Base-by-base conservation (phyloP, 2,888 invertebrate genomes). In the Sylvicola cinctus region DNA sequence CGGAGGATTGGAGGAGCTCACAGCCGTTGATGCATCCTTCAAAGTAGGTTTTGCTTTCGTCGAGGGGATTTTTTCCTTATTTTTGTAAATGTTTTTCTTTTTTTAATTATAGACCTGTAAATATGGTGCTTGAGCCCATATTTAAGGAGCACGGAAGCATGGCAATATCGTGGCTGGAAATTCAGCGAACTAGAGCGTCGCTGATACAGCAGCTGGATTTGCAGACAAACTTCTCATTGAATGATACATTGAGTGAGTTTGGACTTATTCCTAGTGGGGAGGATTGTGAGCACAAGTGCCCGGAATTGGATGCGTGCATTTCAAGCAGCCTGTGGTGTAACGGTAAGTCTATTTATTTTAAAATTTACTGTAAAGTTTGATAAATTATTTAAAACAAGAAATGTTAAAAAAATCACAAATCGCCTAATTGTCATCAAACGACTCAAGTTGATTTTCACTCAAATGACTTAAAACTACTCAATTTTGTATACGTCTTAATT, bases 111-210 rank as follows among this genome's bases (percentile, higher is more conserved):
- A 59, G 68, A 36, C 68, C 71, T 4, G 66, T 70, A 3, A 68
- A 66, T 39, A 62, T 75, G 44, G 54, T 76, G 10, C 54, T 76
- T 15, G 76, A 77, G 45, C 77, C 75, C 50, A 67, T 77, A 14
- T 67, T 72, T 1, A 58, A 66, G 34, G 83, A 81, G 53, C 59
- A 72, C n/a, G 83, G 81, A 20, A 61, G 66, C 34, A 78, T 79
- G 32, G 70, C 71, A n/a, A 70, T 80, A 46, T 70, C 74, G 37
- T 83, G 81, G 81, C 62, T 81, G 49, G 75, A 76, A 49, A 74
- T 75, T 41, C 70, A 60, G 37, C 63, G 74, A 42, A 69, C 70
- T 32, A 63, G 69, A 41, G 66, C 69, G 25, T 66, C 71, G 15
- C 55, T 70, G 20, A 58, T 68, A 44, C 68, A 68, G 49, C 70